Evolutionary conservation across 2,797 vertebrate species (phyloP), one percentile per base, ranked within the genome.

Genomic region (Argya squamiceps): DNA sequence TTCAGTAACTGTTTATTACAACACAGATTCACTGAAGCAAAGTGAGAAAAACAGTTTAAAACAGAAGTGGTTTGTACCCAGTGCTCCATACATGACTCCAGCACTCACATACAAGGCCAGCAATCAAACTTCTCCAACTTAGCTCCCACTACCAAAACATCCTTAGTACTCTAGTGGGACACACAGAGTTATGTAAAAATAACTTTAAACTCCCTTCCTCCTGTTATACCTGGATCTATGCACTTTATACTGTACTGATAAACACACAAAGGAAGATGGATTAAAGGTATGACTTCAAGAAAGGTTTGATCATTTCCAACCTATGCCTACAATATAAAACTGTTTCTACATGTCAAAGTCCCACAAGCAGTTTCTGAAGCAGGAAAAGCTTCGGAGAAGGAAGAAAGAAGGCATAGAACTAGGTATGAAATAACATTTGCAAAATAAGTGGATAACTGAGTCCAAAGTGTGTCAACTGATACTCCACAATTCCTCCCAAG

Each of bases 141-240:
- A 41, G 9, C 41, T 58, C 24, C 53, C 12, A 18, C 43, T 20
- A 23, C 26, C 59, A 53, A 49, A 62, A 30, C 62, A 67, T 19
- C 24, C 10, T 44, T 50, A 60, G 39, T 5, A 10, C 5, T 32
- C 3, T 1, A 41, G 64, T 5, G 65, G 29, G n/a, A 52, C 20
- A 62, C 15, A 2, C 3, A 43, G 1, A 2, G 23, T 27, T 34
- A 34, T 13, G 1, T 4, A 41, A 41, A 30, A 59, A 50, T 5
- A 67, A 30, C 14, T 43, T 12, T 4, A 56, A 69, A 16, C 12
- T 13, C 21, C 3, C 9, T 49, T 65, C 41, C 23, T 67, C 55
- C 39, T 44, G 16, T 46, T 32, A 17, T 8, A 70, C 7, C 15
- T 36, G 12, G 7, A 43, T 21, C 24, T 47, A 5, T 27, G 23